Evolutionary conservation across 1,140 invertebrate species (phyloP).

Genomic region (Ruditapes philippinarum): DNA sequence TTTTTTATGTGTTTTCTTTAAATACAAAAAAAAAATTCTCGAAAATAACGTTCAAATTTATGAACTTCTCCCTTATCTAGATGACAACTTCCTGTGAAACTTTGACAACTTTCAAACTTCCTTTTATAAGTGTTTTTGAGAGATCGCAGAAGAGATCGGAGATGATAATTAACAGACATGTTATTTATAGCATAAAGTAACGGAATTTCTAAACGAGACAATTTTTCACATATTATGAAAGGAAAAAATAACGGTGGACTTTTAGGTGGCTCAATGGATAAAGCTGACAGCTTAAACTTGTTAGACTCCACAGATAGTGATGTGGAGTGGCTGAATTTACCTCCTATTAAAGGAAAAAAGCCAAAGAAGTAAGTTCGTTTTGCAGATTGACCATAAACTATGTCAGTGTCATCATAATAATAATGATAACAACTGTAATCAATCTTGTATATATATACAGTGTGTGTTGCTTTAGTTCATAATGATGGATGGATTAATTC

Average conservation of each 20-base stretch:
- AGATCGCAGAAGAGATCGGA: not conserved
- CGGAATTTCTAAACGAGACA: not conserved
- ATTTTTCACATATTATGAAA: not conserved
- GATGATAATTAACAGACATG: not conserved
- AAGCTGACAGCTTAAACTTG: constrained; percentile 31
- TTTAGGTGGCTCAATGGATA: not conserved
- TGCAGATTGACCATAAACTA: too few relatives aligned
- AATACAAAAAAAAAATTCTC: too few relatives aligned
- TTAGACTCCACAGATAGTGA: constrained; percentile 65
- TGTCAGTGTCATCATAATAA: too few relatives aligned
- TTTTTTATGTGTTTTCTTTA: too few relatives aligned
- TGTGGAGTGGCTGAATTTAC: constrained; percentile 61
- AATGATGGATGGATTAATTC: too few relatives aligned
- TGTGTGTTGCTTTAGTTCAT: too few relatives aligned
- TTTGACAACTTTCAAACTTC: constrained; percentile 30
- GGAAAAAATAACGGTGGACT: constrained; percentile 1
- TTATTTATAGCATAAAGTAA: not conserved
- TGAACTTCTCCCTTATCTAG: not conserved
- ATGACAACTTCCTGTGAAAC: constrained; percentile 56
- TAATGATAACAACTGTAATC: too few relatives aligned
- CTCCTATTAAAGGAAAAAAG: constrained; percentile 64
- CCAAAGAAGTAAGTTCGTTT: constrained; percentile 56
- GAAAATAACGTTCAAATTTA: too few relatives aligned
- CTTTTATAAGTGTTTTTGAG: not conserved
- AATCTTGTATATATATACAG: too few relatives aligned